These are phyloP conservation scores for Grammomys surdaster DNA, from an alignment of 2,113 vertebrate genomes.

Conservation along the genomic window DNA sequence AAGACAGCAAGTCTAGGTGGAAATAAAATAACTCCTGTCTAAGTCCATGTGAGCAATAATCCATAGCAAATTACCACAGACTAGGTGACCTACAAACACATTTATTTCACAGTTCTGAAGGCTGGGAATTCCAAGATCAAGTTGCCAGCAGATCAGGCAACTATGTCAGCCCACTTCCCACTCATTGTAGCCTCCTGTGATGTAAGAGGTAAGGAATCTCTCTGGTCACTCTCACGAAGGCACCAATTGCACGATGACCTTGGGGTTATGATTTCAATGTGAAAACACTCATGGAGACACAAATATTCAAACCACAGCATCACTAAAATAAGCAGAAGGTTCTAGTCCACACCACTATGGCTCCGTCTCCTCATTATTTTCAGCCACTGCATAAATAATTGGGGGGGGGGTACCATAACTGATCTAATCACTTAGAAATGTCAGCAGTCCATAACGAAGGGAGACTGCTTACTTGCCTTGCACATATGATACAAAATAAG, in stretches of 20 bases:
- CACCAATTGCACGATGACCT: no score
- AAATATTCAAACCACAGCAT: not conserved
- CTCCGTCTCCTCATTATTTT: not conserved
- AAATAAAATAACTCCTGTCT: slow-evolving; percentile 1
- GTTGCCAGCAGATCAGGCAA: not conserved
- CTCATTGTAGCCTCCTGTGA: not conserved
- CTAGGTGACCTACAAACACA: not conserved
- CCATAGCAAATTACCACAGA: not conserved
- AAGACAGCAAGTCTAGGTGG: slow-evolving; percentile 24
- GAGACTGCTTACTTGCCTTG: not conserved
- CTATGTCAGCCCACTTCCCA: not conserved
- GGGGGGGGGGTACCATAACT: not conserved
- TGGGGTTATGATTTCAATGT: not conserved
- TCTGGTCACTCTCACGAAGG: not conserved
- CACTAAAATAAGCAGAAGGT: not conserved
- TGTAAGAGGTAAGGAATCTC: no score
- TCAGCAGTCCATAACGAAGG: not conserved
- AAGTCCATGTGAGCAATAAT: not conserved
- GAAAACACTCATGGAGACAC: not conserved
- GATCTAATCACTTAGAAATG: not conserved
- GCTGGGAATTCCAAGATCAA: not conserved
- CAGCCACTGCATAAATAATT: not conserved
- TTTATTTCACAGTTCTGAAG: not conserved
- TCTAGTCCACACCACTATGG: no score
- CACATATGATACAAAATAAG: not conserved